Evolutionary conservation across 2,797 vertebrate species (phyloP).

Genomic region (Dendrocincla fuliginosa): DNA sequence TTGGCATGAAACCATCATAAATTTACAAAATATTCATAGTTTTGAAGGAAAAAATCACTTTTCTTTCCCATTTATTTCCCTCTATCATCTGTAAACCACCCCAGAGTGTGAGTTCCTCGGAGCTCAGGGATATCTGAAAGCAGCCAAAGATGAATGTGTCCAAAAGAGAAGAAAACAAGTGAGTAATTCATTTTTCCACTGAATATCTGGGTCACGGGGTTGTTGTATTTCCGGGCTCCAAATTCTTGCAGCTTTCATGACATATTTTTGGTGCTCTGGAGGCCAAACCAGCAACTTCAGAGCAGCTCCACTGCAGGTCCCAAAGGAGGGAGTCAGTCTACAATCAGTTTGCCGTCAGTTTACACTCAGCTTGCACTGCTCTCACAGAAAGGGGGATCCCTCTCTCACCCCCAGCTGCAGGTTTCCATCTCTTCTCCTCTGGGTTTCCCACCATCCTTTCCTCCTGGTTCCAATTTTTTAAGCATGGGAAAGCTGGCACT

Average conservation of each 20-base stretch:
- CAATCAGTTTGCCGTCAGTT: neutral
- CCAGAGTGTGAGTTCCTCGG: neutral
- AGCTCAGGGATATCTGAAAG: neutral
- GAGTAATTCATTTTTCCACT: conserved; percentile 49
- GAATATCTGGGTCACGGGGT: neutral
- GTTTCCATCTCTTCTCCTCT: neutral
- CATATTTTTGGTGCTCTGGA: neutral
- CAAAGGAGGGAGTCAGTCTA: neutral
- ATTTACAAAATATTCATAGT: neutral
- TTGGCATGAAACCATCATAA: neutral
- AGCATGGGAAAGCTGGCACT: neutral
- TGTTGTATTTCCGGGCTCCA: neutral
- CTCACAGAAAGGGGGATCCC: fast-evolving
- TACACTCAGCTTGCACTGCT: neutral
- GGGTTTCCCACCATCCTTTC: neutral
- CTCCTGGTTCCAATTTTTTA: neutral
- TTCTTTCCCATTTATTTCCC: neutral
- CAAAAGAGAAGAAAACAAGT: conserved; percentile 49
- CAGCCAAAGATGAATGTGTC: neutral
- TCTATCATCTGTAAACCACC: neutral
- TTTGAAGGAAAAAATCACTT: neutral
- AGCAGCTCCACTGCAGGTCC: neutral
- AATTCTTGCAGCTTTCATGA: neutral
- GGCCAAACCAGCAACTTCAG: neutral
- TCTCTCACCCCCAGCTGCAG: neutral